Base-by-base conservation (phyloP, 2,888 invertebrate species). In the Polymixis flavicincta region DNA sequence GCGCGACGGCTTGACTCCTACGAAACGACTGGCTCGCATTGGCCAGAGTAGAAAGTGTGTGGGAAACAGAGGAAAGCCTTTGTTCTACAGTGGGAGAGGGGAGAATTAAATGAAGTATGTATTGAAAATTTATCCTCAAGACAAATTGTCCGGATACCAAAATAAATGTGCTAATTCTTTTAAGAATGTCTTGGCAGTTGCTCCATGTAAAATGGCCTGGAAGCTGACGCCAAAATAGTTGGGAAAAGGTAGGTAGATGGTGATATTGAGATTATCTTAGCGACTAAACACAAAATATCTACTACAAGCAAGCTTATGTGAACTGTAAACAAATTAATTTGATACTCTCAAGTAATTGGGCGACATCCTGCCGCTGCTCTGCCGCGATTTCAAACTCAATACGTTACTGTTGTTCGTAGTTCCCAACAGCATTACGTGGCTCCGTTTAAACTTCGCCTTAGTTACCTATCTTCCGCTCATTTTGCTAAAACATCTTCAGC, bases 371-470 rank as follows among this genome's bases (percentile, higher is more conserved):
- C 63, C 48, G n/a, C 42, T 68, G 28, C 45, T 82, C 45, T n/a
- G 54, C 71, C 63, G 25, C 60, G 66, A 82, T 78, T 64, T 48
- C 71, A 76, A 84, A 84, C 78, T 76, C 84, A 75, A 76, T 84
- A 78, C 71, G 74, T 78, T 77, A 75, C 72, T 74, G 77, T 80
- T 74, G 84, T 80, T 71, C 55, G 32, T 68, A 84, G 78, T 82
- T 84, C 8, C 63, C 63, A 82, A 84, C 84, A 84, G 54, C 73
- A 76, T 84, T 76, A 84, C 60, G 77, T 65, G 69, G 73, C 78
- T 48, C 73, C 68, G 69, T 65, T 76, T 76, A 78, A 84, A 84
- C 78, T 84, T 84, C 17, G 57, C 37, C 61, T 78, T 61, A 61
- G 76, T 74, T 74, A 74, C 60, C 61, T 66, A 74, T 63, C 61